These are phyloP conservation scores for Neolamprologus sp. DNA, from an alignment of 2,113 vertebrate genomes.

Conservation along the genomic window DNA sequence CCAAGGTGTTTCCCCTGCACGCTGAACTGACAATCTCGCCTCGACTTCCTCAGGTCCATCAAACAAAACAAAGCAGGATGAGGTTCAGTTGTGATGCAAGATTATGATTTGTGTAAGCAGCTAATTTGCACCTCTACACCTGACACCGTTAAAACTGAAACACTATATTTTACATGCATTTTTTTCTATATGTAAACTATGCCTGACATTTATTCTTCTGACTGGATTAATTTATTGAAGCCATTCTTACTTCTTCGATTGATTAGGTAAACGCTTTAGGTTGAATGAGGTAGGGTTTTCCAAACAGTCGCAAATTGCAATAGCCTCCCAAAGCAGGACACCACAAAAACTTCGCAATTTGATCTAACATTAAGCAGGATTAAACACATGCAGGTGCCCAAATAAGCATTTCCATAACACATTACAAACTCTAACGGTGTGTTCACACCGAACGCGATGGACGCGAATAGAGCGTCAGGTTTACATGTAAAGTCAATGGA, in stretches of 20 bases:
- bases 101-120: neutral
- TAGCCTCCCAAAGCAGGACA: neutral
- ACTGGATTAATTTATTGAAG: neutral
- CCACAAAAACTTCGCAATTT: neutral
- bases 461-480: too few relatives aligned
- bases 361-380: neutral
- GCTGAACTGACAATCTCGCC: neutral
- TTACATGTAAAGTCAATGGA: too few relatives aligned
- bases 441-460: too few relatives aligned
- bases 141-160: neutral
- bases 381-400: neutral
- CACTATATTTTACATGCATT: neutral
- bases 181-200: neutral
- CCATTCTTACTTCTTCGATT: neutral
- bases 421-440: too few relatives aligned
- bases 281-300: neutral
- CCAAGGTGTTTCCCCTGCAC: neutral
- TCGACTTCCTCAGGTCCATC: neutral
- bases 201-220: neutral
- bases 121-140: neutral
- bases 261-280: neutral
- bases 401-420: neutral
- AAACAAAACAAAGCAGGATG: neutral
- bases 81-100: neutral
- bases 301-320: neutral